Evolutionary conservation across 2,113 vertebrate genomes (phyloP).

Genomic region (Megaceryle torquata): DNA sequence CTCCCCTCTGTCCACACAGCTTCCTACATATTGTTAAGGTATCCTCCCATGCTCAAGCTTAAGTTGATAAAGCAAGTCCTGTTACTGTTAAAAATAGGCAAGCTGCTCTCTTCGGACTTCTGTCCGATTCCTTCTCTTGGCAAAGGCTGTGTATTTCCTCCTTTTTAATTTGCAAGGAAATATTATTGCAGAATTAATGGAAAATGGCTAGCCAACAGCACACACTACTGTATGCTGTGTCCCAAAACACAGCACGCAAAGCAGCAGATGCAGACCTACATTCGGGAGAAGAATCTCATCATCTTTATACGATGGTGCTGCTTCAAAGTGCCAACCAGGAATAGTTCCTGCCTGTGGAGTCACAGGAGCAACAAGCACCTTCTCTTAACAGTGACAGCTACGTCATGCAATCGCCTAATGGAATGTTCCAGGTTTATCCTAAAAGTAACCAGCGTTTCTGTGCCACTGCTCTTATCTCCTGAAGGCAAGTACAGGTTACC

Average conservation of each 20-base stretch:
- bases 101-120: background rate
- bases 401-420: background rate
- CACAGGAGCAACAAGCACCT: background rate
- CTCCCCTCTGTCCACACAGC: background rate
- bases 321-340: background rate
- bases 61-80: background rate
- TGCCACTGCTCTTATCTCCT: background rate
- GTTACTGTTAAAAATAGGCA: background rate
- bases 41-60: background rate
- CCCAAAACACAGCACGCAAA: background rate
- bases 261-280: background rate
- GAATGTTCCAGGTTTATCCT: background rate
- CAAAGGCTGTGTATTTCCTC: background rate
- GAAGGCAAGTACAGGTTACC: background rate
- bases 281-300: background rate
- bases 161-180: background rate
- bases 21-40: background rate
- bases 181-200: background rate
- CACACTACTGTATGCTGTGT: background rate
- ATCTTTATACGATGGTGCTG: background rate
- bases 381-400: background rate
- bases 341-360: background rate
- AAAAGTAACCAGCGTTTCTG: background rate
- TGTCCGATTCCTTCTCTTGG: background rate
- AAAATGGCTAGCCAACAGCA: background rate